phyloP scores from a whole-genome alignment of 2,888 invertebrate species.

The Ichneumoninae sp. region DNA sequence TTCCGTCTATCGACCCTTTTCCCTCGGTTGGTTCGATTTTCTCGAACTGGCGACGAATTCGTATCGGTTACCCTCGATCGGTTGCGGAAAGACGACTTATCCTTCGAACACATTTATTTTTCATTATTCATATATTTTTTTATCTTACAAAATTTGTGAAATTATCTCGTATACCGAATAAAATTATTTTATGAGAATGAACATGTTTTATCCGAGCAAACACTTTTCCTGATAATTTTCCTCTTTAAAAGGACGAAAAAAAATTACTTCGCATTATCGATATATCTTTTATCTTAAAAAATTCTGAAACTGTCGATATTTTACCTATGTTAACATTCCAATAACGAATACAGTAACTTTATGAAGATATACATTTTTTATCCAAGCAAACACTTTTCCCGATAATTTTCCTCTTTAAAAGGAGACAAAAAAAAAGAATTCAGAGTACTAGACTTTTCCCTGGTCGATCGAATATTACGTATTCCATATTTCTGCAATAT shows the following conservation, averaged over 20 bases:
- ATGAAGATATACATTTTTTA: too few species aligned
- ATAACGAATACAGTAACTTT: too few species aligned
- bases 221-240: too few species aligned
- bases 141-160: background rate
- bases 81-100: background rate
- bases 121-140: background rate
- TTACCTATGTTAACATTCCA: too few species aligned
- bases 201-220: too few species aligned
- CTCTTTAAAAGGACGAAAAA: too few species aligned
- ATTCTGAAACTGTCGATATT: background rate
- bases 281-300: background rate
- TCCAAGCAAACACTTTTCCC: too few species aligned
- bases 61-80: background rate
- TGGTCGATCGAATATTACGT: background rate
- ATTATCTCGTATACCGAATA: background rate
- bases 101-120: background rate
- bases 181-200: background rate
- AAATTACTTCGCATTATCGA: background rate
- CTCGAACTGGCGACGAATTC: background rate
- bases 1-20: slow-evolving; percentile 1
- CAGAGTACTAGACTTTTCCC: too few species aligned
- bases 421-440: too few species aligned
- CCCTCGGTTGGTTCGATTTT: background rate
- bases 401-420: too few species aligned
- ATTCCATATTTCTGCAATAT: background rate